Evolutionary conservation across 2,888 invertebrate species (phyloP).

Genomic region (Conomelus anceps): DNA sequence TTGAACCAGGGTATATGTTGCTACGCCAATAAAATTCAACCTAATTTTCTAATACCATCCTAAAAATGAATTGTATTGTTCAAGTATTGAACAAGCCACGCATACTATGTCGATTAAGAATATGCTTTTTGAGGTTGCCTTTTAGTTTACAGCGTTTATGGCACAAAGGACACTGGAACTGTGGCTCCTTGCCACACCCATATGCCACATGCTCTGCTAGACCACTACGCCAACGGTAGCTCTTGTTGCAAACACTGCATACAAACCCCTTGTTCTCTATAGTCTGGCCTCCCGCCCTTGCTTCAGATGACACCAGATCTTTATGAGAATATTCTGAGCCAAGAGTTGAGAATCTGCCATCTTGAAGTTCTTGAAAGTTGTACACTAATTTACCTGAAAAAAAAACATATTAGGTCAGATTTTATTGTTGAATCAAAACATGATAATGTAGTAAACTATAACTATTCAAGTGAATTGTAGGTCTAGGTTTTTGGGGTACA

Average conservation of each 20-base stretch:
- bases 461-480: no score
- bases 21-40: no score
- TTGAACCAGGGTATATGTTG: no score
- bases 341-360: neutral
- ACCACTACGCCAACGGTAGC: constrained; percentile 25
- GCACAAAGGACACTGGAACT: constrained; percentile 44
- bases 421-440: neutral
- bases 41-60: no score
- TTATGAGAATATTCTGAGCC: neutral
- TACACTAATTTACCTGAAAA: neutral
- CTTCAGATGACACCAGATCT: neutral
- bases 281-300: neutral
- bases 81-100: neutral
- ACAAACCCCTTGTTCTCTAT: neutral
- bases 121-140: constrained; percentile 37
- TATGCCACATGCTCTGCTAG: constrained; percentile 41
- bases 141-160: constrained; percentile 40
- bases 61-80: no score
- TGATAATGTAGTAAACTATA: no score
- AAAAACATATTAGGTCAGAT: neutral
- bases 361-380: neutral
- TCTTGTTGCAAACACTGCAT: constrained; percentile 28
- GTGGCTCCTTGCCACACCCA: constrained; percentile 45
- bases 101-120: neutral
- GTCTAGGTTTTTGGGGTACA: no score